Percentiles rank a stretch among this genome's conserved stretches.
These are phyloP conservation scores for Sanderia malayensis DNA, from an alignment of 30 jellyfish, hydroid and myxozoan genomes.

Conservation along the genomic window DNA sequence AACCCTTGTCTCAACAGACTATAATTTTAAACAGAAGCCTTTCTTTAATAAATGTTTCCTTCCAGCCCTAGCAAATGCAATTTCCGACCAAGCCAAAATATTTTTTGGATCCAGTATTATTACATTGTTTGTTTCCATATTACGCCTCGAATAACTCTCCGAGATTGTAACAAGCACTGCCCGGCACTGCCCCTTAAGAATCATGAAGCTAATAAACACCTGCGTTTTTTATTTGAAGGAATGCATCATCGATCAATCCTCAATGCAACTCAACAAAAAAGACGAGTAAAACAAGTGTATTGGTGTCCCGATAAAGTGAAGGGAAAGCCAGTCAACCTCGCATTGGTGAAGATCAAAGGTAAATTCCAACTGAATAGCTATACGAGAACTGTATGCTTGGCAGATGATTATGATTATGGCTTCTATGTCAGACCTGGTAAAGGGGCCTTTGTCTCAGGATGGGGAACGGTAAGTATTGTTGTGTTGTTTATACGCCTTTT, in stretches of 20 bases:
- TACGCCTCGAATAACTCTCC: too few species aligned
- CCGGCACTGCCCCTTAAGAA: too few species aligned
- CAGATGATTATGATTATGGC: constrained; percentile 38
- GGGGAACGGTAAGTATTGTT: constrained; percentile 27
- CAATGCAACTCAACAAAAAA: constrained; percentile 46
- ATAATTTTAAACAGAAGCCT: too few species aligned
- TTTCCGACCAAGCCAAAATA: too few species aligned
- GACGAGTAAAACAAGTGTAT: constrained; percentile 3
- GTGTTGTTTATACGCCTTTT: too few species aligned
- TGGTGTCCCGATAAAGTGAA: neutral
- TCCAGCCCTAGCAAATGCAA: too few species aligned
- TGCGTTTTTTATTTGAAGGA: constrained; percentile 31
- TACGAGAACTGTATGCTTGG: constrained; percentile 42
- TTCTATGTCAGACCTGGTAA: constrained; percentile 24
- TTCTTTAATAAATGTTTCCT: too few species aligned
- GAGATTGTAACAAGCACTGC: too few species aligned
- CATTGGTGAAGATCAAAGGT: constrained; percentile 29
- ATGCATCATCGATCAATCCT: constrained; percentile 18
- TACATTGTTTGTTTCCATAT: too few species aligned
- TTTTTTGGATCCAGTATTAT: too few species aligned
- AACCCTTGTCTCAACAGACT: too few species aligned
- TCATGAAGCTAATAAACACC: too few species aligned
- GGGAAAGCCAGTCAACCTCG: constrained; percentile 13
- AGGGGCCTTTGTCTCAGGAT: constrained; percentile 49
- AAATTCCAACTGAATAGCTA: constrained; percentile 30